Base-by-base conservation (phyloP, 2,888 invertebrate genomes). In the Polydesmus complanatus region DNA sequence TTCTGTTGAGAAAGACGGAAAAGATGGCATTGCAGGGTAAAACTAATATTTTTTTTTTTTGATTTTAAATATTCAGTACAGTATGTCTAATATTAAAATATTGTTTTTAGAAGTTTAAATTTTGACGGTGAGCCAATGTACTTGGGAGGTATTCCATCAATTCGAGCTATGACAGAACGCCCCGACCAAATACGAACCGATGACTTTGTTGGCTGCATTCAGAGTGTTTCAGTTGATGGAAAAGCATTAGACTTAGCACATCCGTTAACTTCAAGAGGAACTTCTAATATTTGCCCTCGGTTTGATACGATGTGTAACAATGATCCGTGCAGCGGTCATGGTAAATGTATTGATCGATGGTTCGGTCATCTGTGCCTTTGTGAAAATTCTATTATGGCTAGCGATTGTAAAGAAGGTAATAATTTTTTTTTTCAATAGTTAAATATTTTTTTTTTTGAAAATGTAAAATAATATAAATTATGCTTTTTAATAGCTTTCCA, bases 181-280 rank as follows among this genome's bases (percentile, higher is more conserved):
- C 89, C 89, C 0, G 91, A 90, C 0, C 93, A 94, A 75, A 83
- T 95, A 49, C 86, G 86, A 69, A 85, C 92, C 0, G 93, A 94
- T 71, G 94, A 95, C 72, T 83, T 96, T 63, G 85, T 94, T 19
- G 96, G 96, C 3, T 96, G 96, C 71, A 83, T 95, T 66, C 91
- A 93, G 70, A 90, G 90, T 67, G 85, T 94, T 1, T 82, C 86
- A 0, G 82, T 95, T 59, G 93, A 95, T 70, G 93, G 92, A 2
- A 81, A 90, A 23, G 77, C 83, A 1, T 72, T 93, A 25, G 92
- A 93, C 71, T 76, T 93, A 58, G 87, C 87, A 62, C 83, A 80
- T 66, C 89, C 92, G 0, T 67, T 88, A 1, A 78, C 82, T 56
- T 82, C 86, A 2, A 79, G 82, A 3, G 85, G 84, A 1, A 82